phyloP scores from a whole-genome alignment of 2,888 invertebrate genomes.

The Xanthostigma xanthostigma region DNA sequence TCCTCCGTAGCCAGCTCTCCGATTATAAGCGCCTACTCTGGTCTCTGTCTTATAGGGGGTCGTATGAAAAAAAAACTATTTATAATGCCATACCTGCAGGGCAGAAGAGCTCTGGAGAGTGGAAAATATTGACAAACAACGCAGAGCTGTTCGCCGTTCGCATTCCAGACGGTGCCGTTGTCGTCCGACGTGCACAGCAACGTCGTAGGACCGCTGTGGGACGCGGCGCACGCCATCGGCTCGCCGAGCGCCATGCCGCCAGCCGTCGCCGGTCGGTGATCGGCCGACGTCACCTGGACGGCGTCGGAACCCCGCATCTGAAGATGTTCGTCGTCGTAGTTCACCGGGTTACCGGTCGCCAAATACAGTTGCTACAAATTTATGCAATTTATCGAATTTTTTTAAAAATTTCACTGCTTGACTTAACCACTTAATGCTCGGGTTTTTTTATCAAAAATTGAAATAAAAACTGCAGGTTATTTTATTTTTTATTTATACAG shows the following conservation, averaged over 20 bases:
- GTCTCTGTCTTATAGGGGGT: too few relatives aligned
- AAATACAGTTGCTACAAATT: slow-evolving; percentile 58
- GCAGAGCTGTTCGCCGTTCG: slow-evolving; percentile 48
- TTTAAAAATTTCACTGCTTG: too few relatives aligned
- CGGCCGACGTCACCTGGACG: slow-evolving; percentile 15
- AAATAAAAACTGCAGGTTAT: too few relatives aligned
- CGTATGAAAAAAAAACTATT: slow-evolving; percentile 6
- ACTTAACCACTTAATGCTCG: too few relatives aligned
- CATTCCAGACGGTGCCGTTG: slow-evolving; percentile 33
- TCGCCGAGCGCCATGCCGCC: slow-evolving; percentile 33
- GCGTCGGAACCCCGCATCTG: slow-evolving; percentile 31
- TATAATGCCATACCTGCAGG: slow-evolving; percentile 37
- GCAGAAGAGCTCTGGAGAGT: slow-evolving; percentile 63
- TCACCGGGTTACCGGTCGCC: slow-evolving; percentile 48
- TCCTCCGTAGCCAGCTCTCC: too few relatives aligned
- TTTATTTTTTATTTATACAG: too few relatives aligned
- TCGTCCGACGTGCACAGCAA: slow-evolving; percentile 17
- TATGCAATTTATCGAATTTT: too few relatives aligned
- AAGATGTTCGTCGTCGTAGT: slow-evolving; percentile 35
- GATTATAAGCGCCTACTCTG: too few relatives aligned
- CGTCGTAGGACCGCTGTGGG: background rate
- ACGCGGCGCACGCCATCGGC: slow-evolving; percentile 28
- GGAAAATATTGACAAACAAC: slow-evolving; percentile 72
- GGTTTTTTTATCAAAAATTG: too few relatives aligned
- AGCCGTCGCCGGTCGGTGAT: background rate